Conservation (phyloP, 2,888 invertebrate genomes). For the Hemistola chrysoprasaria region DNA sequence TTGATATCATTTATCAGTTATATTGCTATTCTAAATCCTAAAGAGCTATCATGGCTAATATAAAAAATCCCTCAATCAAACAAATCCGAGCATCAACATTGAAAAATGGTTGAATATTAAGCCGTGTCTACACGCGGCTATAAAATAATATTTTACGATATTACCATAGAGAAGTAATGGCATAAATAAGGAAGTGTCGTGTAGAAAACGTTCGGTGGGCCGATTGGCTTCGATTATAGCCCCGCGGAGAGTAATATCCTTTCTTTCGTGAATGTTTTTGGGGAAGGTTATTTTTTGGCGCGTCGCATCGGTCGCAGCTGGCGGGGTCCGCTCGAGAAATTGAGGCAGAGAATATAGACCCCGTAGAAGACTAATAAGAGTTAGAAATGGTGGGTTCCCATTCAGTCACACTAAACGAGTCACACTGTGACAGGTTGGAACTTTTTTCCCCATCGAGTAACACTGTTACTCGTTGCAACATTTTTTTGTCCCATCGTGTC, state of each 20-base stretch:
- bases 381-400: too few relatives aligned
- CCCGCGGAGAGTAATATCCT: slow-evolving; percentile 81
- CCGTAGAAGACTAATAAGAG: too few relatives aligned
- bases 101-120: slow-evolving; percentile 56
- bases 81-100: slow-evolving; percentile 40
- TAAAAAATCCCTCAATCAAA: too few relatives aligned
- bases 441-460: too few relatives aligned
- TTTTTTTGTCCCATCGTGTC: too few relatives aligned
- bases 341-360: slow-evolving; percentile 37
- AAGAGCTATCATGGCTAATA: too few relatives aligned
- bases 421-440: too few relatives aligned
- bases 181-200: slow-evolving; percentile 73
- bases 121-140: slow-evolving; percentile 48
- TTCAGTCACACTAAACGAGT: too few relatives aligned
- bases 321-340: slow-evolving; percentile 66
- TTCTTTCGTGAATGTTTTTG: slow-evolving; percentile 77
- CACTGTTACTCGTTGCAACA: too few relatives aligned
- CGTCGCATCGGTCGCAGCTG: slow-evolving; percentile 78
- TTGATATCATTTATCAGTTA: too few relatives aligned
- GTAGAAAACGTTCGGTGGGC: slow-evolving; percentile 64
- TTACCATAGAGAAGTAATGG: slow-evolving; percentile 61
- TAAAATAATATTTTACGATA: slow-evolving; percentile 68
- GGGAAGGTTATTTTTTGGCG: slow-evolving; percentile 77
- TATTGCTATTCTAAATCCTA: too few relatives aligned
- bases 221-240: slow-evolving; percentile 81